phyloP scores from a whole-genome alignment of 2,888 invertebrate genomes.

The Scaptomyza tumidula region DNA sequence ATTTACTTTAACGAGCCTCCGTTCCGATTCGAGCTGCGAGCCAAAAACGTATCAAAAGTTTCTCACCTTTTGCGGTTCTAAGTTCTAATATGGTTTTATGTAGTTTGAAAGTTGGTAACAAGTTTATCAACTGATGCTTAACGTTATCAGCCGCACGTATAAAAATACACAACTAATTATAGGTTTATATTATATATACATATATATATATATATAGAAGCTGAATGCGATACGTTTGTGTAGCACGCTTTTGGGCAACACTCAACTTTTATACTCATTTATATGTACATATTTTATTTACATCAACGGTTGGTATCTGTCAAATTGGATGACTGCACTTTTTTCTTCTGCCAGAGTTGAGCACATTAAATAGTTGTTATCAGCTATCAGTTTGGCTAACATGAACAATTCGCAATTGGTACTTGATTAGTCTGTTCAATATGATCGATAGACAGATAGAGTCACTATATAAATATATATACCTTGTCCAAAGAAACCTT shows the following conservation, averaged over 20 bases:
- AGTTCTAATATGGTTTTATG: conserved; percentile 1
- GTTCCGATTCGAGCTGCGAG: conserved; percentile 12
- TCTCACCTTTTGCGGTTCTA: conserved; percentile 28
- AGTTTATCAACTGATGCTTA: conserved; percentile 33
- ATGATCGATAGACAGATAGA: conserved; percentile 20
- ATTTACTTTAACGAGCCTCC: conserved; percentile 27
- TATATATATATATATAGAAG: background rate
- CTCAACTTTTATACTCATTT: background rate
- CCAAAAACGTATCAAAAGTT: conserved; percentile 26
- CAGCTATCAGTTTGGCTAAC: conserved; percentile 36
- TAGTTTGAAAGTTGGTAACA: conserved; percentile 30
- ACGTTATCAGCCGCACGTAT: conserved; percentile 38
- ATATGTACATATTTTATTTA: background rate
- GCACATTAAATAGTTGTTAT: conserved; percentile 53
- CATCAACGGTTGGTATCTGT: conserved; percentile 1
- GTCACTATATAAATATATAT: conserved; percentile 11
- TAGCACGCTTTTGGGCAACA: conserved; percentile 39
- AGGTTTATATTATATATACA: background rate
- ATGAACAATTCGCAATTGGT: conserved; percentile 34
- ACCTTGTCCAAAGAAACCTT: background rate
- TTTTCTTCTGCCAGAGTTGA: conserved; percentile 22
- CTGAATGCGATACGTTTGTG: conserved; percentile 12
- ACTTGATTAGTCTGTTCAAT: conserved; percentile 42
- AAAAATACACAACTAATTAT: conserved; percentile 36
- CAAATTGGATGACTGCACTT: conserved; percentile 33